Conservation (phyloP, 2,113 vertebrate species). For the Aspidoscelis tigris region DNA sequence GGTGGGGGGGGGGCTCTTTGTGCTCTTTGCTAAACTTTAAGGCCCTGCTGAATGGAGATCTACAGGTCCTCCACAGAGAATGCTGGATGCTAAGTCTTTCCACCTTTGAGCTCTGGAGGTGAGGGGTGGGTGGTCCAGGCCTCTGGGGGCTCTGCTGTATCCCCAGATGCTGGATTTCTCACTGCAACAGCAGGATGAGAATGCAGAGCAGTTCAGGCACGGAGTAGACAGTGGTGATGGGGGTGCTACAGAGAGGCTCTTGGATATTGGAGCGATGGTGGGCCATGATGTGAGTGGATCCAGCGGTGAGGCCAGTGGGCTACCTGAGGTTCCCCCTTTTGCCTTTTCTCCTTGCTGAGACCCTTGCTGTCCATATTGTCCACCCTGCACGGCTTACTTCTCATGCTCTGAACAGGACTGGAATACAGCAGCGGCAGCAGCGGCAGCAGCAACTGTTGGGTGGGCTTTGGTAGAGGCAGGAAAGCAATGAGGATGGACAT, state of each 20-base stretch:
- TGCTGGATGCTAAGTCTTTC: no score
- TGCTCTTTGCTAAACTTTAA: no score
- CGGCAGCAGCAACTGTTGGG: no score
- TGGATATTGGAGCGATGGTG: neutral
- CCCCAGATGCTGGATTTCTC: neutral
- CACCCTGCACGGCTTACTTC: neutral
- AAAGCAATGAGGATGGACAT: neutral
- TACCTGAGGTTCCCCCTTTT: neutral
- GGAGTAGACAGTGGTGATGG: neutral
- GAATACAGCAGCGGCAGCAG: neutral
- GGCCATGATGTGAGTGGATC: no score
- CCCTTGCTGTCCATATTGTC: neutral
- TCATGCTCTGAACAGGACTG: neutral
- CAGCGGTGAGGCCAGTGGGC: neutral
- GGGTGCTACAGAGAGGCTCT: neutral
- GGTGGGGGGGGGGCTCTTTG: neutral
- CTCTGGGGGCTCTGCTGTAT: neutral
- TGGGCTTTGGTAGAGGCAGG: neutral
- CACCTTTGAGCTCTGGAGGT: neutral
- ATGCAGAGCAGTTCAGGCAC: neutral
- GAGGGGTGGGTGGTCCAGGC: neutral
- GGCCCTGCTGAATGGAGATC: no score
- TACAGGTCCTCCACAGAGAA: no score
- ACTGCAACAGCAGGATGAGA: neutral
- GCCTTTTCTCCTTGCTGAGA: neutral